Evolutionary conservation across 2,113 vertebrate species (phyloP).

Genomic region (Malurus cyaneus): DNA sequence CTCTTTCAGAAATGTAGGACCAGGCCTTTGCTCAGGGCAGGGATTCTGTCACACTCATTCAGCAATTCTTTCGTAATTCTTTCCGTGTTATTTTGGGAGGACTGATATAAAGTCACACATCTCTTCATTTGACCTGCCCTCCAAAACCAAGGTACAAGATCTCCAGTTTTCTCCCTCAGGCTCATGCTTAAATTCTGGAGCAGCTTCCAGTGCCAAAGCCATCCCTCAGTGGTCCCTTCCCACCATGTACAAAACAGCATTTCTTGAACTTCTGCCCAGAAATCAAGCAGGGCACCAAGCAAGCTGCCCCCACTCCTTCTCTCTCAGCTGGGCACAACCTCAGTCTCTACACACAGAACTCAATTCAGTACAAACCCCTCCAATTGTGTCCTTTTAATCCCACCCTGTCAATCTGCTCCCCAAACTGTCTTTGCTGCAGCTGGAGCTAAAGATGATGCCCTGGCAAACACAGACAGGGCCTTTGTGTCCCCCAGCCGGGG

Average conservation of each 20-base stretch:
- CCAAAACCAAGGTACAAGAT: not conserved
- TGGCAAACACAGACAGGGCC: not conserved
- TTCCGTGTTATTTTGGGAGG: not conserved
- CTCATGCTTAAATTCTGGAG: not conserved
- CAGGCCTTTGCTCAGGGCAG: not conserved
- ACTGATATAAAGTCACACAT: fast-evolving
- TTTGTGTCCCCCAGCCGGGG: not conserved
- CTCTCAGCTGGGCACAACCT: not conserved
- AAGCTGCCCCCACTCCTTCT: not conserved
- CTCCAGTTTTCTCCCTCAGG: not conserved
- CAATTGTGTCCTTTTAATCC: not conserved
- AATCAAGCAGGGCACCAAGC: not conserved
- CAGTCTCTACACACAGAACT: not conserved
- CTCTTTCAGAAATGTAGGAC: not conserved
- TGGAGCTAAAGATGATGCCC: not conserved
- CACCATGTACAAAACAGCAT: not conserved
- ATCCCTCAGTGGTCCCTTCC: not conserved
- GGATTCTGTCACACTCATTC: fast-evolving
- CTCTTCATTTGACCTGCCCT: not conserved
- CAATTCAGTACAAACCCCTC: fast-evolving
- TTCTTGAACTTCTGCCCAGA: not conserved
- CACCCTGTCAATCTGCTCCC: not conserved
- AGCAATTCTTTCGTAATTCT: not conserved
- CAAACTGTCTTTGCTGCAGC: not conserved
- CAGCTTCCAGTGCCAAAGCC: fast-evolving